Evolutionary conservation across 2,888 invertebrate species (phyloP).

Genomic region (Fabriciana adippe): DNA sequence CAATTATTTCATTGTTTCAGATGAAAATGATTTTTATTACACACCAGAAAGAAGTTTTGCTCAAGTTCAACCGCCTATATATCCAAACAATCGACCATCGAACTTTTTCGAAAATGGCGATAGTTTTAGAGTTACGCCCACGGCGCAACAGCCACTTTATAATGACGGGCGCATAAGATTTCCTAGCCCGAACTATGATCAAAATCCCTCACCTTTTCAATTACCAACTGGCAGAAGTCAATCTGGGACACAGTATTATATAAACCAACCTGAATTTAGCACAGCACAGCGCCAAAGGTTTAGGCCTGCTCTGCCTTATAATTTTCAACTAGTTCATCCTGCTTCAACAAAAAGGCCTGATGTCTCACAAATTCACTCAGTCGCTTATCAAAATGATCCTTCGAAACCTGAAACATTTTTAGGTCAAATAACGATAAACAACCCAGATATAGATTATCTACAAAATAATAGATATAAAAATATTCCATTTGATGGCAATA

Average conservation of each 20-base stretch:
- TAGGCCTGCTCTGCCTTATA: conserved; percentile 70
- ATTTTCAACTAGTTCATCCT: conserved; percentile 73
- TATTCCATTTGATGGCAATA: conserved; percentile 76
- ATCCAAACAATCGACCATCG: conserved; percentile 65
- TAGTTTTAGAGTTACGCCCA: conserved; percentile 61
- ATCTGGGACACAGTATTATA: conserved; percentile 69
- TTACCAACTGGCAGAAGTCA: conserved; percentile 76
- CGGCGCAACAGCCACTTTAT: conserved; percentile 63
- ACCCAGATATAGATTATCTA: conserved; percentile 79
- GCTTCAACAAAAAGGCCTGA: conserved; percentile 82
- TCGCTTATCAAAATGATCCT: conserved; percentile 81
- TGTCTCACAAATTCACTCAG: conserved; percentile 80
- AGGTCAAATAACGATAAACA: conserved; percentile 84
- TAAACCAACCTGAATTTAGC: conserved; percentile 74
- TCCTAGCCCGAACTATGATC: conserved; percentile 76
- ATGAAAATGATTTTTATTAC: conserved; percentile 75
- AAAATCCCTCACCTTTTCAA: conserved; percentile 78
- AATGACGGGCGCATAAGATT: conserved; percentile 68
- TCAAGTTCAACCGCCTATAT: conserved; percentile 78
- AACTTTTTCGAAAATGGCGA: conserved; percentile 69
- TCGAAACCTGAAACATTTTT: conserved; percentile 84
- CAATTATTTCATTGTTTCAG: conserved; percentile 61
- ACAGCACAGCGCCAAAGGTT: conserved; percentile 66
- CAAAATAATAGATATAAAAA: conserved; percentile 74
- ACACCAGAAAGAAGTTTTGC: conserved; percentile 79